Base-by-base conservation (phyloP, 2,797 vertebrate genomes). In the Microcaecilia unicolor region DNA sequence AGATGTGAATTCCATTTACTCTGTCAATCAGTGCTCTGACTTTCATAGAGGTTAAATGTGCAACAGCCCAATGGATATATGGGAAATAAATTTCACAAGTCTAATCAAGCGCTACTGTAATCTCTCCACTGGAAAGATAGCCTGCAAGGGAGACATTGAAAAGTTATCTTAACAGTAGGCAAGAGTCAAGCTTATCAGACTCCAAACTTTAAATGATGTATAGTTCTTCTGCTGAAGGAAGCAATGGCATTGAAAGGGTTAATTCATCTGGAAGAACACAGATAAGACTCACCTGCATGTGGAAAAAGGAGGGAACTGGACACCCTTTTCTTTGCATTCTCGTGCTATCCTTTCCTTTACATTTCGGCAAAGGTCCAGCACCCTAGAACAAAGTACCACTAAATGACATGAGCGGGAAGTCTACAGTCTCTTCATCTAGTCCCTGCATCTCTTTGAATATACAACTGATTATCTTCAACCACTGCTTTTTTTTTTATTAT, bases 291-390 rank as follows among this genome's bases (percentile, higher is more conserved):
- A 98, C 96, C 96, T 93, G 88, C 95, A 98, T 11, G 95, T 89
- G 26, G 90, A 88, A 48, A 98, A 57, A 1, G 94, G 91, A 18
- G 84, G 56, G 73, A 97, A 99, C 55, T 98, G 96, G 50, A 99
- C 96, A 46, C 92, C 96, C 48, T 53, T 94, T 44, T 97, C 94
- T 84, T 97, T 98, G 74, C 96, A 97, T 69, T 98, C 96, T 56
- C 70, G 78, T 58, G 74, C 55, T 62, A 99, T 91, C 64, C 93
- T 85, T 47, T 93, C 93, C 58, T 99, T 99, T 11, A 99, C 95
- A 32, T 98, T 99, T 63, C 89, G 87, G 73, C 96, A 99, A 52
- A 98, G 84, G 74, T 98, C 93, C 70, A 98, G 68, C 67, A 98
- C 90, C 63, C 96, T 99, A 58, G 15, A 70, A 68, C n/a, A 59